Conservation (phyloP, 2,113 vertebrate species). For the Numenius arquata region DNA sequence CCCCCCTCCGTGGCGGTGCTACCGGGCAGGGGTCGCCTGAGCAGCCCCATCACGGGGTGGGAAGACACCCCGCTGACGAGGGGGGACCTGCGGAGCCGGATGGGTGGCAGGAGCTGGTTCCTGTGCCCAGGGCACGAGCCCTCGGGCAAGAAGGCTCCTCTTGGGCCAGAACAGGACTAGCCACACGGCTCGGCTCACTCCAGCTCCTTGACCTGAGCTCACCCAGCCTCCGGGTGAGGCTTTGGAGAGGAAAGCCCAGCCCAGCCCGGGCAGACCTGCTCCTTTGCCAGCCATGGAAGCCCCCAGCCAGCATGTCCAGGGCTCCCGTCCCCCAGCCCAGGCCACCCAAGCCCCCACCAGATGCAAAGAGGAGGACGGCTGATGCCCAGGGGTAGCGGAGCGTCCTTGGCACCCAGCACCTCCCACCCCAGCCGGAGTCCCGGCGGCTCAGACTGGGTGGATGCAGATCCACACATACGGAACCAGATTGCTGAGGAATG, state of each 20-base stretch:
- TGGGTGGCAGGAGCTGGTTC: background rate
- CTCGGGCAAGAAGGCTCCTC: background rate
- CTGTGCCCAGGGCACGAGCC: background rate
- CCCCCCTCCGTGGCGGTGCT: accelerated
- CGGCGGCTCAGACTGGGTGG: slow-evolving; percentile 27
- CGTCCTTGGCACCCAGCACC: background rate
- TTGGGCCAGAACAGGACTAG: background rate
- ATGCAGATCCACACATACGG: slow-evolving; percentile 47
- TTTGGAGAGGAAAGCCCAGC: background rate
- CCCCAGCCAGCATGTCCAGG: background rate
- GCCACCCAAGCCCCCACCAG: background rate
- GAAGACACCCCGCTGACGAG: accelerated
- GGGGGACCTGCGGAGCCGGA: background rate
- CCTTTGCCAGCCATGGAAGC: background rate
- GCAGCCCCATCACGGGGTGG: background rate
- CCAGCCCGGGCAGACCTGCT: background rate
- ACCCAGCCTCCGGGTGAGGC: background rate
- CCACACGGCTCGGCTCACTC: background rate
- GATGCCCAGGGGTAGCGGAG: background rate
- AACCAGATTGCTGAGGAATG: slow-evolving; percentile 58
- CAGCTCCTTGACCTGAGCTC: slow-evolving; percentile 10
- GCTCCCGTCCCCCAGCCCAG: background rate
- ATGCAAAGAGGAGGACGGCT: background rate
- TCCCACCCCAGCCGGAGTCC: background rate
- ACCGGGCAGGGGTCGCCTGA: accelerated